Evolutionary conservation across 2,797 vertebrate genomes (phyloP).

Genomic region (Gallinago solitaria): DNA sequence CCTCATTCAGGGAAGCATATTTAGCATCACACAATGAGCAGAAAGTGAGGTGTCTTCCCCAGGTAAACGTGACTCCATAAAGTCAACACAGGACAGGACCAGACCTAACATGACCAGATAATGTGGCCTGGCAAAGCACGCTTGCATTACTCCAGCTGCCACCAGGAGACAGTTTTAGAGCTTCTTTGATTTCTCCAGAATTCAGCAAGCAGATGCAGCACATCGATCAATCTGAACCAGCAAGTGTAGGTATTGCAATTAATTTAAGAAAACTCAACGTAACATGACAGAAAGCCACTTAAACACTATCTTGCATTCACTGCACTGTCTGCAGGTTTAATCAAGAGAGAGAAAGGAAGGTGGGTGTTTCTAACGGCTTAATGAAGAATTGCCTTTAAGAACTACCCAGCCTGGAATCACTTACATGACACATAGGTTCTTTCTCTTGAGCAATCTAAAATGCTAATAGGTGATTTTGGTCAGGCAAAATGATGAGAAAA

Average conservation of each 20-base stretch:
- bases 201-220: neutral
- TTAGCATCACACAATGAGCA: neutral
- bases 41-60: neutral
- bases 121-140: accelerated
- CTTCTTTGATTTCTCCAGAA: neutral
- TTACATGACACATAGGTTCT: neutral
- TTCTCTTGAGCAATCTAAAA: neutral
- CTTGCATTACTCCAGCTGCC: neutral
- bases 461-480: neutral
- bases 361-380: neutral
- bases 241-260: neutral
- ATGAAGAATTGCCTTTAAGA: neutral
- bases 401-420: neutral
- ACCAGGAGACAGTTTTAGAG: neutral
- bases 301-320: neutral
- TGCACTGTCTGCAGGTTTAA: neutral
- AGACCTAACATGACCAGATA: neutral
- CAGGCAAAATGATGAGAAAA: neutral
- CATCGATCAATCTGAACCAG: neutral
- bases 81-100: neutral
- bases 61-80: neutral
- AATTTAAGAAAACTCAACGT: neutral
- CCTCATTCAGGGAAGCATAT: neutral
- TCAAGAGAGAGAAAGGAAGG: neutral
- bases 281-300: neutral